Conservation (phyloP, 2,113 vertebrate species). For the Stictonetta naevosa region DNA sequence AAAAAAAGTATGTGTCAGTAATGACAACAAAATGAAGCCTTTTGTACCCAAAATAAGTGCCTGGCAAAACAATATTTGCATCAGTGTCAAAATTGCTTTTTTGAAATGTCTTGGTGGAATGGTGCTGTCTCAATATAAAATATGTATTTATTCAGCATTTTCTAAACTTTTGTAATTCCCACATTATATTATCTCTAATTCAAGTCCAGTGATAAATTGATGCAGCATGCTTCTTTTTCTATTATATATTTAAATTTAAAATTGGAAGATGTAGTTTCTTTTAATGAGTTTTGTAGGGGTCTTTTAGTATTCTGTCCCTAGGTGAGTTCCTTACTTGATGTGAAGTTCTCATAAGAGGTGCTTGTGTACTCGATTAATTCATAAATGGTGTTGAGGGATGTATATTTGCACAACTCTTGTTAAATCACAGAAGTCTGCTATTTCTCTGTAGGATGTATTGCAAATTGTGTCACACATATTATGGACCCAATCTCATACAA, state of each 20-base stretch:
- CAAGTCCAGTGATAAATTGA: constrained; percentile 59
- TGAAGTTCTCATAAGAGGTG: constrained; percentile 74
- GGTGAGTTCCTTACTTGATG: constrained; percentile 67
- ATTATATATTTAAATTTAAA: constrained; percentile 81
- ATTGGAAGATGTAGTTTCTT: constrained; percentile 74
- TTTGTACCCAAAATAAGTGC: constrained; percentile 33
- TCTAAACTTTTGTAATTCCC: constrained; percentile 54
- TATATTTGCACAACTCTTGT: constrained; percentile 75
- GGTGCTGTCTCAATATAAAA: constrained; percentile 26
- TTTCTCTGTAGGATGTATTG: constrained; percentile 59
- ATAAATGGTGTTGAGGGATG: constrained; percentile 69
- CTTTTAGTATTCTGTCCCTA: constrained; percentile 78
- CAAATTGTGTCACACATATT: constrained; percentile 46
- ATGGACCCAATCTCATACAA: constrained; percentile 46
- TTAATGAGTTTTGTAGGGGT: constrained; percentile 79
- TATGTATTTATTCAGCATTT: constrained; percentile 67
- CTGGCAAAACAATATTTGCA: constrained; percentile 41
- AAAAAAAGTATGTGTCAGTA: constrained; percentile 17
- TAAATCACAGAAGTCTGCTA: constrained; percentile 62
- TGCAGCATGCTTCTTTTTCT: constrained; percentile 75
- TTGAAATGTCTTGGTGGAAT: constrained; percentile 18
- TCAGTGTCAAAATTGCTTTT: constrained; percentile 45
- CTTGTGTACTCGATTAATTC: constrained; percentile 79
- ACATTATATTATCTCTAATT: constrained; percentile 59
- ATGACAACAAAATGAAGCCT: constrained; percentile 50